A percentile compares a stretch with the other conserved stretches of the same genome.
These are phyloP conservation scores for Gadus chalcogrammus DNA, from an alignment of 2,113 vertebrate genomes.

Conservation along the genomic window DNA sequence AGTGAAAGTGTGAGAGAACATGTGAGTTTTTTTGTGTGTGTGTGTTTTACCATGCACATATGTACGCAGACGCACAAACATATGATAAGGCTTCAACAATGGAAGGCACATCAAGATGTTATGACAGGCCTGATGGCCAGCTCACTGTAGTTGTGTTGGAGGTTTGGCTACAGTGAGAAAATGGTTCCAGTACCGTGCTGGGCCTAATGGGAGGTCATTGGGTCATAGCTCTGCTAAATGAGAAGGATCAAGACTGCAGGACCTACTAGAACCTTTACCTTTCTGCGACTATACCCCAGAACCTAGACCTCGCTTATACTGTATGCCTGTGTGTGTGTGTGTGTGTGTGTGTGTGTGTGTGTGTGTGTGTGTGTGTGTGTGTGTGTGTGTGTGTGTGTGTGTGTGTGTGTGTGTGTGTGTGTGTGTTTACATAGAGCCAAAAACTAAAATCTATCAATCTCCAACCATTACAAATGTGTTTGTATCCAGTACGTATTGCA, in stretches of 20 bases:
- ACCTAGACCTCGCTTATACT: too few relatives aligned
- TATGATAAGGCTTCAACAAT: slow-evolving; percentile 37
- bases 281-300: too few relatives aligned
- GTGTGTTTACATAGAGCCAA: neutral
- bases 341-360: neutral
- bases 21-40: neutral
- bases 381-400: neutral
- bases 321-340: slow-evolving; percentile 8
- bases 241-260: slow-evolving; percentile 27
- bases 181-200: slow-evolving; percentile 41
- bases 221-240: slow-evolving; percentile 15
- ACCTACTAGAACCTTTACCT: neutral
- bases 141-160: slow-evolving; percentile 58
- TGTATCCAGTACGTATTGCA: too few relatives aligned
- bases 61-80: neutral
- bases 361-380: slow-evolving; percentile 19
- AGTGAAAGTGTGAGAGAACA: neutral
- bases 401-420: slow-evolving; percentile 8
- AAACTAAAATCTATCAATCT: too few relatives aligned
- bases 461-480: too few relatives aligned
- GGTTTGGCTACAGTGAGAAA: slow-evolving; percentile 36
- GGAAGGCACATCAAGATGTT: slow-evolving; percentile 53
- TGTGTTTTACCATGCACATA: neutral
- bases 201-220: slow-evolving; percentile 28
- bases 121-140: slow-evolving; percentile 47